Evolutionary conservation across 2,797 vertebrate species (phyloP), one percentile per base, ranked within the genome.

Genomic region (Eulemur mongoz): DNA sequence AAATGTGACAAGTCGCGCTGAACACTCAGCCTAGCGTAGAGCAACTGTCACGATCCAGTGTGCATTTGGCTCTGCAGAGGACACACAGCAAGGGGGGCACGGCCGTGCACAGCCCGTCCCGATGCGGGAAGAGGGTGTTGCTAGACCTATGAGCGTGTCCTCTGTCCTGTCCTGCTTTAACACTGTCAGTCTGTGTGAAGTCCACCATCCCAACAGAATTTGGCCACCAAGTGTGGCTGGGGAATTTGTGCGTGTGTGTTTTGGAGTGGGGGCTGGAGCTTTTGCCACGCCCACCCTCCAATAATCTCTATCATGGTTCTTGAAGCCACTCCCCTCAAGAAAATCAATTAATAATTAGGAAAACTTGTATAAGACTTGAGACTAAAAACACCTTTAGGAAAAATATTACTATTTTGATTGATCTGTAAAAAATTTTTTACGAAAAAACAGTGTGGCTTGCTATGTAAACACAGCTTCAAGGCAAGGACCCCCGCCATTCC

Each of bases 311-410:
- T 38, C 30, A 27, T 4, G 20, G 45, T 73, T 91, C 59, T 30
- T 38, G 30, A 94, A 88, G 35, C 3, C 32, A 94, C 9, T 22
- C 14, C 54, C 8, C 61, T 30, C 32, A 84, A 80, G 65, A 85
- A 88, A 91, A 96, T 45, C 35, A 91, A 61, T 43, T 50, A 69
- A 82, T 35, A 93, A 85, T 72, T 59, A 90, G 59, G 9, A 63
- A 93, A 94, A 61, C 22, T 70, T 86, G 50, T 38, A 65, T 48
- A 23, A 23, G 69, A 80, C 38, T 80, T 84, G 70, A 50, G 63
- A 94, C 52, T 89, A 91, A 96, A 96, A 97, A 81, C 7, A 52
- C 70, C 17, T 91, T 94, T 63, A 72, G 70, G 73, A 95, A 84
- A 84, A 94, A 83, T 32, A 91, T 48, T 82, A 65, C 83, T 93